Evolutionary conservation across 2,888 invertebrate species (phyloP).

Genomic region (Melieria picta): DNA sequence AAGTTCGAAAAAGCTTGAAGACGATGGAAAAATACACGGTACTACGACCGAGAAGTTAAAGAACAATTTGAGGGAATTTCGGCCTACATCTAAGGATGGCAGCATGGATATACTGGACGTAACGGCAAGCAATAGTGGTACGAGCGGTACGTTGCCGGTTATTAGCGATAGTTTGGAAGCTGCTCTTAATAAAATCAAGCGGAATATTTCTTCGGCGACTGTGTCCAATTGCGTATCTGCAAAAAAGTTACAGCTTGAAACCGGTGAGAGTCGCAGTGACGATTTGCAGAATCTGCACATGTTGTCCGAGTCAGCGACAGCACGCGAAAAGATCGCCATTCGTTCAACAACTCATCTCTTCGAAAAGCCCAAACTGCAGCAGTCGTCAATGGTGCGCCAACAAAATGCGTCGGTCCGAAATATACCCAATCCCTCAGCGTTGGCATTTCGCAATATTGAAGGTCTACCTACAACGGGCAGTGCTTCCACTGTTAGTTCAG

Average conservation of each 20-base stretch:
- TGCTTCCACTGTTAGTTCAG: not conserved
- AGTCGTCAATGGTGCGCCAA: constrained; percentile 59
- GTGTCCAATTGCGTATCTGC: constrained; percentile 12
- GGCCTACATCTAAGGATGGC: constrained; percentile 61
- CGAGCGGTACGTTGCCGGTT: not conserved
- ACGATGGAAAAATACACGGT: constrained; percentile 12
- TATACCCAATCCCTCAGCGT: constrained; percentile 73
- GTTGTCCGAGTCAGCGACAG: constrained; percentile 66
- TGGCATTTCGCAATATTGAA: constrained; percentile 69
- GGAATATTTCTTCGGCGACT: constrained; percentile 58
- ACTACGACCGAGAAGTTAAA: constrained; percentile 48
- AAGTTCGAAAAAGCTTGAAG: constrained; percentile 2
- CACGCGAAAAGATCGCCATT: constrained; percentile 63
- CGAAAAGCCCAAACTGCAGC: constrained; percentile 64
- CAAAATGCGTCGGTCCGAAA: constrained; percentile 72
- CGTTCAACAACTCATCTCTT: constrained; percentile 58
- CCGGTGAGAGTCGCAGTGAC: constrained; percentile 43
- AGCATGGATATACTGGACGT: constrained; percentile 69
- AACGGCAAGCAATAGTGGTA: constrained; percentile 54
- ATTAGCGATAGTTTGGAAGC: constrained; percentile 56
- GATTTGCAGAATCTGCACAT: constrained; percentile 70
- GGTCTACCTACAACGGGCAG: constrained; percentile 41
- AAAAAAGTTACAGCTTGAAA: constrained; percentile 28
- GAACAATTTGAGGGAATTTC: constrained; percentile 60
- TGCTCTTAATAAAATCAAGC: constrained; percentile 63